Evolutionary conservation across 2,888 invertebrate species (phyloP).

Genomic region (Spisula subtruncata): DNA sequence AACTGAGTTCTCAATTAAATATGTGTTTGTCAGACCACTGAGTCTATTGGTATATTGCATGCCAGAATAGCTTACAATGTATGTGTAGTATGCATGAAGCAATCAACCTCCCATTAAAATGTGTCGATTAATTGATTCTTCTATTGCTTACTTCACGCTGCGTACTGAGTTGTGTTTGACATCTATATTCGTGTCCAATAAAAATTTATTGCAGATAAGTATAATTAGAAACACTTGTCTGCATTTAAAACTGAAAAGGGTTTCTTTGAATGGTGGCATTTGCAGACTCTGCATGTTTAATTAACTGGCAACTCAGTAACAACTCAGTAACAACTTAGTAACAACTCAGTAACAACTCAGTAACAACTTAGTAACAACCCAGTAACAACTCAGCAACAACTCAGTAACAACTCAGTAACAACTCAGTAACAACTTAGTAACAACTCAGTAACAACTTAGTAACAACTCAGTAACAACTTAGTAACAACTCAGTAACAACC

Average conservation of each 20-base stretch:
- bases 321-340: no score
- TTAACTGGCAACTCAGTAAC: no score
- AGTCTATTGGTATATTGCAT: constrained; percentile 15
- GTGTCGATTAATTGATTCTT: not conserved
- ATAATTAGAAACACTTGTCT: not conserved
- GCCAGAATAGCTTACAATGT: not conserved
- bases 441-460: no score
- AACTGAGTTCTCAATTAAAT: not conserved
- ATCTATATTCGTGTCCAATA: not conserved
- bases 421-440: no score
- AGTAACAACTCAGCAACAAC: no score
- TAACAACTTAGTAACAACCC: no score
- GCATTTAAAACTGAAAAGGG: not conserved
- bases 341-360: no score
- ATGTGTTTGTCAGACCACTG: not conserved
- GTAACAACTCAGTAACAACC: no score
- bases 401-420: no score
- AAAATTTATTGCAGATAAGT: not conserved
- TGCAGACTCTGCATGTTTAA: not conserved
- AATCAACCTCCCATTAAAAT: not conserved
- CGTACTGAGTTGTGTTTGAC: not conserved
- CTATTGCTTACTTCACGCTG: not conserved
- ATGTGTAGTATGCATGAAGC: not conserved
- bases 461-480: no score
- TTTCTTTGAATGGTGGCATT: not conserved